A percentile compares a stretch with the other conserved stretches of the same genome.
These are phyloP conservation scores for Theretra japonica DNA, from an alignment of 2,888 invertebrate genomes.

Conservation along the genomic window DNA sequence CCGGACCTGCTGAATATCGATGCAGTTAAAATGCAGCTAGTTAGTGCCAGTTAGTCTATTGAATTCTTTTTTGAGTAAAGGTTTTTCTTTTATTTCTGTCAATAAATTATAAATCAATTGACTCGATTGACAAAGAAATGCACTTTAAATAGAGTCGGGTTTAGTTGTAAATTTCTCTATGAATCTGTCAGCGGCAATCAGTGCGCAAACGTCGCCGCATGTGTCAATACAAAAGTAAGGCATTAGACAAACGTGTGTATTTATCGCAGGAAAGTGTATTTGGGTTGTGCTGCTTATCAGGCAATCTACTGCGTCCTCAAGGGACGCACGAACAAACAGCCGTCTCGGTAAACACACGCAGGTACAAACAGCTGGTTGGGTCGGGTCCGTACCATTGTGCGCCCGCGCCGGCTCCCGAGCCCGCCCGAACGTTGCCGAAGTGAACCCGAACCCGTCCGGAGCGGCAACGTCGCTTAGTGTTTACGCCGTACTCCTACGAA, in stretches of 20 bases:
- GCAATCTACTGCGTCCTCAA: constrained; percentile 40
- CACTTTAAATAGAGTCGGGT: neutral
- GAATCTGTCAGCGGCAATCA: constrained; percentile 10
- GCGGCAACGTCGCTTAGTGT: constrained; percentile 67
- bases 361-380: constrained; percentile 74
- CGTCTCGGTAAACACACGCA: constrained; percentile 63
- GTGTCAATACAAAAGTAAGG: constrained; percentile 17
- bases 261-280: constrained; percentile 20
- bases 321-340: constrained; percentile 49
- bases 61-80: neutral
- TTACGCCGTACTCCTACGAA: constrained; percentile 15
- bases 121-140: neutral
- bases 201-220: constrained; percentile 16
- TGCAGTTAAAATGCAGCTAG: neutral
- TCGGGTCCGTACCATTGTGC: constrained; percentile 57
- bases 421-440: constrained; percentile 27
- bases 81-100: too few species aligned
- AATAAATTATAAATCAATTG: neutral
- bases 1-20: neutral
- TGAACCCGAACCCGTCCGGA: constrained; percentile 43
- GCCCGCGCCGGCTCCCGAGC: constrained; percentile 53
- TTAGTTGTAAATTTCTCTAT: neutral
- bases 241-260: constrained; percentile 22
- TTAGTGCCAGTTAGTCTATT: neutral
- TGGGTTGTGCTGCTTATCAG: constrained; percentile 33